Evolutionary conservation across 2,797 vertebrate genomes (phyloP), one percentile per base, ranked within the genome.

Genomic region (Danionella dracula): DNA sequence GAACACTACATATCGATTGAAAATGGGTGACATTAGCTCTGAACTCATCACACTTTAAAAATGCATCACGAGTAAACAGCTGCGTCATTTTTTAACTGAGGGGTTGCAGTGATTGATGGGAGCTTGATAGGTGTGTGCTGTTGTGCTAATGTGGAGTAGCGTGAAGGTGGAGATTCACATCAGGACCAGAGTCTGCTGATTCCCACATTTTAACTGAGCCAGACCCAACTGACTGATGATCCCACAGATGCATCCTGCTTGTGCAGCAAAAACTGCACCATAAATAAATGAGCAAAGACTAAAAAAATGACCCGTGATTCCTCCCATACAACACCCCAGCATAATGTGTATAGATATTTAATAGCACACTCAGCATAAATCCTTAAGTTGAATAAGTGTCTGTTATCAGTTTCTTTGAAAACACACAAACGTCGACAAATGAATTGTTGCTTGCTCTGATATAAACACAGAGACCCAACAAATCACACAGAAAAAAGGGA

Each of bases 311-410:
- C 59, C 70, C 63, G 35, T 48, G 51, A 66, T 38, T 45, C 44
- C 56, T 31, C 29, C 53, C 40, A 64, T 49, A 64, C 65, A 75
- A 71, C 60, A 34, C 42, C 17, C 45, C 23, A 8, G 21, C 41
- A 62, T 73, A 73, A 76, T 62, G 60, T 45, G 38, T 62, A 46
- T 38, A 72, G 71, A 72, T 76, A 75, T 68, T 65, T 73, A 73
- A 70, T 40, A 54, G 53, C 46, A 75, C 41, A 55, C 53, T 68
- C 72, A 70, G 61, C 70, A 71, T 68, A 73, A 75, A 27, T 71
- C 70, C 32, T 59, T 62, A 56, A 66, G 70, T 69, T 73, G 65
- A 69, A 66, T 73, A 72, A 73, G 37, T 50, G 61, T 71, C 55
- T 68, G 48, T 49, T 71, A 59, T 59, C 51, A 63, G 35, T 10